phyloP scores from a whole-genome alignment of 2,797 vertebrate species.

The Arctocebus calabarensis region DNA sequence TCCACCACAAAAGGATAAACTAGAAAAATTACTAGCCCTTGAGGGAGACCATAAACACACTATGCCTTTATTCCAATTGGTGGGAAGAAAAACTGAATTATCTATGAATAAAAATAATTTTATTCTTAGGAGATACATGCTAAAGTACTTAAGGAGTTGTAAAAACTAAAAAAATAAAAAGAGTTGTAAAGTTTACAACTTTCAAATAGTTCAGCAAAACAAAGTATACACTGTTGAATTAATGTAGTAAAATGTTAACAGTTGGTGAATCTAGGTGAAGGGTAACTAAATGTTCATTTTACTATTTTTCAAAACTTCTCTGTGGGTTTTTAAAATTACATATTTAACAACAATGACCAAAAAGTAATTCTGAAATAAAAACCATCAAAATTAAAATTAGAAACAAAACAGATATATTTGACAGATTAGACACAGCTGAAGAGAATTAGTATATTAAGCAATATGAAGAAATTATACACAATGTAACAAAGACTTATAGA shows the following conservation, averaged over 20 bases:
- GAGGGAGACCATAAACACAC: background rate
- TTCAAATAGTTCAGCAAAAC: background rate
- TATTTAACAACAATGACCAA: background rate
- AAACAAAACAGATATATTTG: background rate
- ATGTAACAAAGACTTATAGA: background rate
- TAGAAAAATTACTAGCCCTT: background rate
- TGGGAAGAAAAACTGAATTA: background rate
- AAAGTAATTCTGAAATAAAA: constrained; percentile 19
- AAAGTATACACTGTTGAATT: background rate
- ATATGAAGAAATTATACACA: background rate
- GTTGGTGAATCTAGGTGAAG: background rate
- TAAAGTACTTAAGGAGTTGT: background rate
- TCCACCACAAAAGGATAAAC: background rate
- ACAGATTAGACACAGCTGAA: background rate
- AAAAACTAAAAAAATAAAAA: too few species aligned
- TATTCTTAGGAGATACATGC: background rate
- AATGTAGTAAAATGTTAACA: background rate
- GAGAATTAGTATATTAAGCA: background rate
- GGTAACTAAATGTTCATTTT: background rate
- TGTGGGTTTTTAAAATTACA: background rate
- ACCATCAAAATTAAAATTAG: constrained; percentile 12
- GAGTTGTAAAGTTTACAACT: background rate
- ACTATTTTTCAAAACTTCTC: background rate
- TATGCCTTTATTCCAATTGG: background rate
- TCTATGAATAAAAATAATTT: background rate